Evolutionary conservation across 2,888 invertebrate species (phyloP).

Genomic region (Eristalis arbustorum): DNA sequence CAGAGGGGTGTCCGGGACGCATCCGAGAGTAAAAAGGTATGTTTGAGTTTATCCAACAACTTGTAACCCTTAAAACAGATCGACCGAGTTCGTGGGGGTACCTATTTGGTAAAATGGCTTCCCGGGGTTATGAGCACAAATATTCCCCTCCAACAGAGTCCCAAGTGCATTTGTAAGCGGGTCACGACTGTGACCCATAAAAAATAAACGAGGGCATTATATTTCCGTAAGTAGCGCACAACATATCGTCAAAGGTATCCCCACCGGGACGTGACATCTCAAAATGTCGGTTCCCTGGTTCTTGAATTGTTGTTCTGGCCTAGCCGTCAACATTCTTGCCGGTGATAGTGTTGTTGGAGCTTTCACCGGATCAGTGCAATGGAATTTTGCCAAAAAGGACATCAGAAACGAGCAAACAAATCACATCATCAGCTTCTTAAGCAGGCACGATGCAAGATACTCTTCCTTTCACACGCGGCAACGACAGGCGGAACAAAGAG

Average conservation of each 20-base stretch:
- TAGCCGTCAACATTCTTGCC: background rate
- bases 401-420: slow-evolving; percentile 27
- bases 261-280: background rate
- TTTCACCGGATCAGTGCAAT: slow-evolving; percentile 3
- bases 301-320: background rate
- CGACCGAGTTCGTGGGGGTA: background rate
- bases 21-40: too few species aligned
- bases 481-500: slow-evolving; percentile 9
- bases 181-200: background rate
- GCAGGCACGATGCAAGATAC: slow-evolving; percentile 6
- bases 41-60: background rate
- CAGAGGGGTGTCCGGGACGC: background rate
- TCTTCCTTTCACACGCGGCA: background rate
- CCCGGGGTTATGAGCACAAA: background rate
- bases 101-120: background rate
- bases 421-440: slow-evolving; percentile 11
- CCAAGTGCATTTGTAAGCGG: background rate
- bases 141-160: background rate
- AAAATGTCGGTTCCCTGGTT: background rate
- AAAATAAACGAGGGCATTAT: background rate
- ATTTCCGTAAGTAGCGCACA: background rate
- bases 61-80: background rate
- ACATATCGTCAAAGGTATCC: background rate
- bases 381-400: slow-evolving; percentile 47
- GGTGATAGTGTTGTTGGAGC: background rate